Base-by-base conservation (phyloP, 2,797 vertebrate species). In the Astyanax mexicanus region DNA sequence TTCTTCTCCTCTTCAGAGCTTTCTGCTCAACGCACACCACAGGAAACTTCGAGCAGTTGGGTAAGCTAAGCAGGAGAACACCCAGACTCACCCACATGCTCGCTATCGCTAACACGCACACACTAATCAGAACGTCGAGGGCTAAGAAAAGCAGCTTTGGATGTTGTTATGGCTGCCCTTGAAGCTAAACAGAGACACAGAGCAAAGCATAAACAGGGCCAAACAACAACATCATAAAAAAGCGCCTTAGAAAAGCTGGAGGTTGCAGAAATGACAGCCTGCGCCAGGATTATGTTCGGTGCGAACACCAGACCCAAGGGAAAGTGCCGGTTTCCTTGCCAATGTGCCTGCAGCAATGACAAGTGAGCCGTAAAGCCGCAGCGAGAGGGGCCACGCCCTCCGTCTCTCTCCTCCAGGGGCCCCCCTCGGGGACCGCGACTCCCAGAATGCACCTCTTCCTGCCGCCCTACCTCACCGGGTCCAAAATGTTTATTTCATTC, bases 101-200 rank as follows among this genome's bases (percentile, higher is more conserved):
- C 1, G 42, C 72, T 78, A 74, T 72, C 58, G 13, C 42, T 17
- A 47, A n/a, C 35, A 66, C 38, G n/a, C n/a, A 72, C 37, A 21
- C 25, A 44, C 72, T 70, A 27, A 75, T 70, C 80, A 81, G 84
- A 77, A 80, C 65, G 23, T 76, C 44, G 66, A 17, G 38, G 81
- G 69, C 88, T 91, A 90, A 88, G 90, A 87, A 70, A 90, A 88
- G 90, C 87, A 70, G 79, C 72, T 84, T 72, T 54, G 69, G 84
- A 88, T 92, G 89, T 92, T 89, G 84, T 77, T 77, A 77, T 78
- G 86, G 70, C 74, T 44, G 85, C 84, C 88, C 88, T 91, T 91
- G 90, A 91, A 89, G 85, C 73, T 83, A 74, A 85, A 84, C 83
- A 85, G 82, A 60, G 73, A 72, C 0, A 44, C 44, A 60, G 47